These are phyloP conservation scores for Cyprinus carpio DNA, from an alignment of 2,113 vertebrate genomes.

Conservation along the genomic window DNA sequence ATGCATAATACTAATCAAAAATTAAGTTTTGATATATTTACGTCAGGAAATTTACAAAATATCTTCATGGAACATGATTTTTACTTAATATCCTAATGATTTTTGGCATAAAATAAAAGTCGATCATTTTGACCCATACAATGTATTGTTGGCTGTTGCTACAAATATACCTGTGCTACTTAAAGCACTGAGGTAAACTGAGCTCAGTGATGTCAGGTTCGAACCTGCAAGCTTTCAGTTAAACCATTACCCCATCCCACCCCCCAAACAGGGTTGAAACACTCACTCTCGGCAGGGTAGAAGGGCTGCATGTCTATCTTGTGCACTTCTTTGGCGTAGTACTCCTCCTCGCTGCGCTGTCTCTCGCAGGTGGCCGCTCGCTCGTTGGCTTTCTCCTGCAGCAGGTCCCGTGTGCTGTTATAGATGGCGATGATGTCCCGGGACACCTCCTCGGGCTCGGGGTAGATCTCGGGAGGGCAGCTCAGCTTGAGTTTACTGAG, in stretches of 20 bases:
- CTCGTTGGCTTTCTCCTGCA: constrained; percentile 92
- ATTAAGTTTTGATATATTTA: too few relatives aligned
- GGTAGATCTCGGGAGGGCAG: constrained; percentile 83
- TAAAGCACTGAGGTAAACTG: background rate
- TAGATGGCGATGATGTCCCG: constrained; percentile 95
- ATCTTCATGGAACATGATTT: too few relatives aligned
- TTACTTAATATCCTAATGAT: too few relatives aligned
- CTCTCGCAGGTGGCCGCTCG: constrained; percentile 89
- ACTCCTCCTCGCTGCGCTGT: constrained; percentile 91
- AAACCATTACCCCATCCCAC: background rate
- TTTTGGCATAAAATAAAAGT: too few relatives aligned
- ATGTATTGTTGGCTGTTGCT: too few relatives aligned
- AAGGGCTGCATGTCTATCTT: constrained; percentile 90
- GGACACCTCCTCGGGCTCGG: constrained; percentile 90
- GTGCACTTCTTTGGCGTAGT: constrained; percentile 97
- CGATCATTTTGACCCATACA: too few relatives aligned
- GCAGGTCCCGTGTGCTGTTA: constrained; percentile 95
- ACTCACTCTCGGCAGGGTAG: constrained; percentile 91
- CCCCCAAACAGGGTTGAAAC: background rate
- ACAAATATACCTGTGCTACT: too few relatives aligned
- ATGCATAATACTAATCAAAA: too few relatives aligned
- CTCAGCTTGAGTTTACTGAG: constrained; percentile 95
- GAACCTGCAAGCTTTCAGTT: background rate
- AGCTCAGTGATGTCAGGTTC: background rate
- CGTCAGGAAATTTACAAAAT: too few relatives aligned